A percentile compares a stretch with the other conserved stretches of the same genome.
Evolutionary conservation across 37 sponge, comb jelly and placozoan species (phyloP).

Genomic region (Cladorhizidae sp.): DNA sequence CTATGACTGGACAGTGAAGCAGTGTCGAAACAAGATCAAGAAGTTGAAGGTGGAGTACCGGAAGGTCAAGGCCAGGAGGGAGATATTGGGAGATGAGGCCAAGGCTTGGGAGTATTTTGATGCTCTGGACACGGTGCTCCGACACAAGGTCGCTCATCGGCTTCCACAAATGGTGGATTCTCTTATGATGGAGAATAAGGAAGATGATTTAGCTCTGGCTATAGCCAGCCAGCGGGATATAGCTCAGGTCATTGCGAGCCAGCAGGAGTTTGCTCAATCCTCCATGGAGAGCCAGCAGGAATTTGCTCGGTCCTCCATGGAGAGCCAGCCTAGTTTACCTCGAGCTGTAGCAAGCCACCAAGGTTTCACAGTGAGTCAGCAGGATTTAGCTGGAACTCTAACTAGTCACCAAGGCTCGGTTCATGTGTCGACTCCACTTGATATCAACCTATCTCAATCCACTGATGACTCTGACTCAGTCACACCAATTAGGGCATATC

Average conservation of each 20-base stretch:
- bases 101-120: neutral
- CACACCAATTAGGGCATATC: neutral
- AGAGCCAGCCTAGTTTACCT: too few relatives aligned
- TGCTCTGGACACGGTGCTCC: neutral
- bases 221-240: neutral
- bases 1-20: neutral
- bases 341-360: too few relatives aligned
- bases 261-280: too few relatives aligned
- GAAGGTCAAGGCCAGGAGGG: neutral
- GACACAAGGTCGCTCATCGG: neutral
- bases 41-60: neutral
- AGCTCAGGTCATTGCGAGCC: neutral
- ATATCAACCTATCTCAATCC: neutral
- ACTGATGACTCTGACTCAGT: neutral
- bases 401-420: too few relatives aligned
- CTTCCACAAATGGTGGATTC: neutral
- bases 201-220: too few relatives aligned
- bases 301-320: too few relatives aligned
- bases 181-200: neutral
- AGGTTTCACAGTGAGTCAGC: too few relatives aligned
- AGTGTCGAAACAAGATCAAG: neutral
- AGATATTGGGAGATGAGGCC: neutral
- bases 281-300: too few relatives aligned
- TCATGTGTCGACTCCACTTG: too few relatives aligned
- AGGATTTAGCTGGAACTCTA: too few relatives aligned